phyloP scores from a whole-genome alignment of 2,113 vertebrate genomes.

The Lophochroa leadbeateri region DNA sequence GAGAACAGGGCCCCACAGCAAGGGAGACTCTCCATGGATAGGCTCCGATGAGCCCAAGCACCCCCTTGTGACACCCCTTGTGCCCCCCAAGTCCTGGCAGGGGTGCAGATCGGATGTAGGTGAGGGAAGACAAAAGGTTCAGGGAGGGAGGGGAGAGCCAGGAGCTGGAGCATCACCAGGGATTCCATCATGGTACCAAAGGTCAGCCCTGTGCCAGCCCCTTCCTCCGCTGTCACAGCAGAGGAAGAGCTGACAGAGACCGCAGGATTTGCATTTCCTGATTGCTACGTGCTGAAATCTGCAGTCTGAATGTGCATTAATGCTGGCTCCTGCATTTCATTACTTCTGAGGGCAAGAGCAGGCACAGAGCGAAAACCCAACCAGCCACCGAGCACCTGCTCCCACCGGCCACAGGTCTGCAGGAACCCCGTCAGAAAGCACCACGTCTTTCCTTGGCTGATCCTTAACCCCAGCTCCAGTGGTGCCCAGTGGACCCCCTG shows the following conservation, averaged over 20 bases:
- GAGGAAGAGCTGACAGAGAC: background rate
- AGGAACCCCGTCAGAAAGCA: background rate
- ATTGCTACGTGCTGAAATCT: constrained; percentile 46
- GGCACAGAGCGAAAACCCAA: background rate
- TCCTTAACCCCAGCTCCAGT: rapidly evolving
- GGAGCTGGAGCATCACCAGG: background rate
- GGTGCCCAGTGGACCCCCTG: background rate
- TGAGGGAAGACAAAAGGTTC: background rate
- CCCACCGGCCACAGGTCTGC: background rate
- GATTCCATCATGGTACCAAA: background rate
- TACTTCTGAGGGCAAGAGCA: background rate
- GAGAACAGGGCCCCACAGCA: background rate
- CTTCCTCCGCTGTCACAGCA: background rate
- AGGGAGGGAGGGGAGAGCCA: background rate
- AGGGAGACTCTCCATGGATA: rapidly evolving
- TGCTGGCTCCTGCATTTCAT: constrained; percentile 55
- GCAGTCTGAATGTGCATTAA: constrained; percentile 56
- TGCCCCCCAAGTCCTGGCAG: background rate
- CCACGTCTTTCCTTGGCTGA: rapidly evolving
- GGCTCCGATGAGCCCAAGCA: background rate
- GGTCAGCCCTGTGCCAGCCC: constrained; percentile 12
- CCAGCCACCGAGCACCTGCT: background rate
- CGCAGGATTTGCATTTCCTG: constrained; percentile 29
- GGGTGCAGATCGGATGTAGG: rapidly evolving
- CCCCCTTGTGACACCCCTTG: background rate